Evolutionary conservation across 2,888 invertebrate species (phyloP).

Genomic region (Stramonita haemastoma): DNA sequence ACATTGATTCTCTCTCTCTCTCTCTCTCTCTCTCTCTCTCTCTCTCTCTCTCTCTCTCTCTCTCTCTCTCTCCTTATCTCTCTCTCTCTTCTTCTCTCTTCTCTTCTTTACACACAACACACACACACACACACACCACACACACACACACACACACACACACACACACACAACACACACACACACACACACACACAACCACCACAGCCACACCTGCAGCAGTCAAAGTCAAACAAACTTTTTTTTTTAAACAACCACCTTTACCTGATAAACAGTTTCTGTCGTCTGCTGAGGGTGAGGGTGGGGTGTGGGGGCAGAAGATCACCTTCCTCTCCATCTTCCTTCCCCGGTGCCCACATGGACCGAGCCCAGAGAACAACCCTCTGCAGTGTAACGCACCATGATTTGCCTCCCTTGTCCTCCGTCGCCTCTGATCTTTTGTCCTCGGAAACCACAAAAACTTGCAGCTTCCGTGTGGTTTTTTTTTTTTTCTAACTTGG

Average conservation of each 20-base stretch:
- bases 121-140: constrained; percentile 1
- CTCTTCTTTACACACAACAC: background rate
- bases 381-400: constrained; percentile 30
- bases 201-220: background rate
- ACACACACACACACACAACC: background rate
- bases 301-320: constrained; percentile 26
- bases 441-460: too few relatives aligned
- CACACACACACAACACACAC: background rate
- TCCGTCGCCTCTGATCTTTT: background rate
- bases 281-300: constrained; percentile 20
- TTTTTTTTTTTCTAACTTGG: background rate
- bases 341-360: constrained; percentile 3
- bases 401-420: constrained; percentile 1
- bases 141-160: background rate
- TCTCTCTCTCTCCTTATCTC: background rate
- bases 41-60: background rate
- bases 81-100: background rate
- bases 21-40: background rate
- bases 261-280: constrained; percentile 10
- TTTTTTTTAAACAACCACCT: background rate
- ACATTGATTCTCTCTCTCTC: too few relatives aligned
- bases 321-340: constrained; percentile 25
- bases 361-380: background rate
- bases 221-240: too few relatives aligned
- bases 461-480: background rate